Evolutionary conservation across 2,888 invertebrate species (phyloP).

Genomic region (Agrotis exclamationis): DNA sequence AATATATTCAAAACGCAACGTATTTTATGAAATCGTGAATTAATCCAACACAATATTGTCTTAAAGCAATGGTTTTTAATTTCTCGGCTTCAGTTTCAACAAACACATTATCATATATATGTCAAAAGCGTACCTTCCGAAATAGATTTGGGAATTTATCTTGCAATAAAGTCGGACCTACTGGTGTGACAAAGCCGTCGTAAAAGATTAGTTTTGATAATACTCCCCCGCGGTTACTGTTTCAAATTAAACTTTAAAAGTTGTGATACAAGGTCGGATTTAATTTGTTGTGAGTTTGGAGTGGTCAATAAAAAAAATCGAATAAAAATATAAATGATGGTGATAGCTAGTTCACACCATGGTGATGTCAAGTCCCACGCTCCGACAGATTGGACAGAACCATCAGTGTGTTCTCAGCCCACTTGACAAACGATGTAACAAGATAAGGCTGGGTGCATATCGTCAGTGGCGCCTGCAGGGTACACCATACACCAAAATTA

Average conservation of each 20-base stretch:
- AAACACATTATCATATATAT: slow-evolving; percentile 76
- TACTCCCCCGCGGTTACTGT: slow-evolving; percentile 44
- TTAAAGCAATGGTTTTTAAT: slow-evolving; percentile 67
- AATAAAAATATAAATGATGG: slow-evolving; percentile 85
- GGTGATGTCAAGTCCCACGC: slow-evolving; percentile 80
- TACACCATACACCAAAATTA: slow-evolving; percentile 21
- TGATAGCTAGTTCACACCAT: slow-evolving; percentile 84
- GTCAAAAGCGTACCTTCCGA: slow-evolving; percentile 74
- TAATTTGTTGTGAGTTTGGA: slow-evolving; percentile 62
- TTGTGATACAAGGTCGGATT: slow-evolving; percentile 48
- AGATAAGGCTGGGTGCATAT: slow-evolving; percentile 55
- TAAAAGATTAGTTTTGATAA: slow-evolving; percentile 72
- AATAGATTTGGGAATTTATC: slow-evolving; percentile 75
- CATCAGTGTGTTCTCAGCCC: slow-evolving; percentile 74
- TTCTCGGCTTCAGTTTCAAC: slow-evolving; percentile 75
- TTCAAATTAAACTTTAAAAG: slow-evolving; percentile 63
- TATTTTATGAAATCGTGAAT: slow-evolving; percentile 51
- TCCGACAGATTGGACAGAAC: slow-evolving; percentile 68
- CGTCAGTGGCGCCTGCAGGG: slow-evolving; percentile 24
- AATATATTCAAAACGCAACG: slow-evolving; percentile 57
- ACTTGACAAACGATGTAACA: slow-evolving; percentile 71
- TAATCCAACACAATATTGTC: slow-evolving; percentile 59
- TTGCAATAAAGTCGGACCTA: slow-evolving; percentile 76
- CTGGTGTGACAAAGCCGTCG: slow-evolving; percentile 74
- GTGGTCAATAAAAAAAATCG: slow-evolving; percentile 82